Conservation (phyloP, 2,797 vertebrate species). For the Buphagus erythrorhynchus region DNA sequence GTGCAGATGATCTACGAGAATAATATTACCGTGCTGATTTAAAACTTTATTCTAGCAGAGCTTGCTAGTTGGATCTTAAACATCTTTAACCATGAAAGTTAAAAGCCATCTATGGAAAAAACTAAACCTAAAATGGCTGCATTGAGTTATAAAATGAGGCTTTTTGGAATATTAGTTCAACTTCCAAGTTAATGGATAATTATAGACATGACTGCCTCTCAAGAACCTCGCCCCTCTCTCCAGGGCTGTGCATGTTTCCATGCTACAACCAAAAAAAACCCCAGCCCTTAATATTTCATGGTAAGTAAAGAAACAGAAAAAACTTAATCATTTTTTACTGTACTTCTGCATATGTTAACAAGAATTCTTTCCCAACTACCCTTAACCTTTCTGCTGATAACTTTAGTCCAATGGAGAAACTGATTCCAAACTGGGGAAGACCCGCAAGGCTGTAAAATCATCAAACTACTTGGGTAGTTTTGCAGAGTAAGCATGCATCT, state of each 20-base stretch:
- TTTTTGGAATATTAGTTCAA: neutral
- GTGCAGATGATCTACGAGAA: neutral
- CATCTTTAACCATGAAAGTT: neutral
- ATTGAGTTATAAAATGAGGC: neutral
- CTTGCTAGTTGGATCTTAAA: neutral
- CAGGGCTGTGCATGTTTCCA: too few relatives aligned
- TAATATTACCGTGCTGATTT: neutral
- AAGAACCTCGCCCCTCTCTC: neutral
- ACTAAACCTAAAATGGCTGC: neutral
- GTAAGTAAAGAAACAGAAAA: neutral
- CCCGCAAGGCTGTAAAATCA: neutral
- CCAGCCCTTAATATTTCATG: neutral
- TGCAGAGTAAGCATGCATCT: neutral
- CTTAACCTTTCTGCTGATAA: neutral
- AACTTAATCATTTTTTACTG: neutral
- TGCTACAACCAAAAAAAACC: fast-evolving
- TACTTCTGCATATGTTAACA: neutral
- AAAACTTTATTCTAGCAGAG: neutral
- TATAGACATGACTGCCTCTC: neutral
- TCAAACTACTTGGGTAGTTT: neutral
- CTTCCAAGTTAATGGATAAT: neutral
- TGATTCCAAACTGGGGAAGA: neutral
- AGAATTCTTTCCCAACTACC: neutral
- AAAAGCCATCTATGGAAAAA: neutral
- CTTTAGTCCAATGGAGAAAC: neutral